Base-by-base conservation (phyloP, 2,113 vertebrate genomes). In the Cottus gobio region DNA sequence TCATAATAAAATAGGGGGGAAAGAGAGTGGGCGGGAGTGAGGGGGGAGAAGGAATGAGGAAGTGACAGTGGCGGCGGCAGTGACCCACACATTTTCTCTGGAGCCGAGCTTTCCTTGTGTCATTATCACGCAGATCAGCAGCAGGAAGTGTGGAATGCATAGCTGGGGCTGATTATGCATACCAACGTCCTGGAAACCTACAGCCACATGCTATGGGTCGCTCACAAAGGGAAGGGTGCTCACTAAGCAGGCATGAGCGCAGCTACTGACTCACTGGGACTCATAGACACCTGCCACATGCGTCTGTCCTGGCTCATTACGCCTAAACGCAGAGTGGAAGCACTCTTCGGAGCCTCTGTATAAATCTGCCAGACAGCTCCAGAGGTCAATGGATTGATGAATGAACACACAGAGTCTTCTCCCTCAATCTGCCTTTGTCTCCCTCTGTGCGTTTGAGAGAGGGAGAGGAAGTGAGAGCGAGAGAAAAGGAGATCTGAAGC, bases 1-100 rank as follows among this genome's bases (percentile, higher is more conserved):
- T 79, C 52, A 60, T 39, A 22, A 69, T 69, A 50, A 83, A 80
- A 71, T n/a, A 58, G 42, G 71, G 52, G 71, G 72, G 48, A 34
- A 71, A 79, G n/a, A 82, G 68, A 57, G 66, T 22, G 61, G 28
- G 57, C 10, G 64, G 66, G 71, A 75, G 64, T 56, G 77, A 31
- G 58, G 26, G 26, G 61, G 60, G 46, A 15, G 56, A 66, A 82
- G 57, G 86, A 90, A 90, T 87, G 90, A 91, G 90, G 91, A 91
- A 88, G 80, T 87, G 84, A 79, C 85, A 67, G 71, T 10, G 52
- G 69, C 34, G n/a, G 75, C 20, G 57, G 69, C 65, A 72, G 36
- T 57, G 77, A 67, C 60, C 11, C 34, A 26, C 87, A 75, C 75
- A 63, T 84, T 83, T 84, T 86, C 74, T 74, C 63, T 77, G 62